Conservation (phyloP, 2,888 invertebrate genomes). For the Germaria angustata region DNA sequence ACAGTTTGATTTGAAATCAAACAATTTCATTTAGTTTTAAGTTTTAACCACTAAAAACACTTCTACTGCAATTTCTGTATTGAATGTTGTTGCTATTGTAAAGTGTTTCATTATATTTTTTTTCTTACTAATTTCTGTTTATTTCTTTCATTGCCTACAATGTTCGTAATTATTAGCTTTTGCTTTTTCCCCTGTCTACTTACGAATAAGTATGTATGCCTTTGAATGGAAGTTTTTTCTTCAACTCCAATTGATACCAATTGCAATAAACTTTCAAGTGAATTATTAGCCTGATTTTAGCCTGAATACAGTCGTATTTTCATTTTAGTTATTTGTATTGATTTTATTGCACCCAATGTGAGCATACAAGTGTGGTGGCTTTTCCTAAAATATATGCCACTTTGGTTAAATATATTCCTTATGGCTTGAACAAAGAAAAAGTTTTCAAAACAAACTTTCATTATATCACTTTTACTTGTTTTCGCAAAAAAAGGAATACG, state of each 20-base stretch:
- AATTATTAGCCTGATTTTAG: slow-evolving; percentile 52
- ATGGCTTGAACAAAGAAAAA: not conserved
- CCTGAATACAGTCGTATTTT: no score
- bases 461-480: slow-evolving; percentile 50
- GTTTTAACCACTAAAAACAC: slow-evolving; percentile 15
- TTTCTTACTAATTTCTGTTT: slow-evolving; percentile 9
- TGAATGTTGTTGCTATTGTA: slow-evolving; percentile 5
- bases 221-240: slow-evolving; percentile 22
- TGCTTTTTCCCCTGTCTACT: slow-evolving; percentile 17
- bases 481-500: not conserved
- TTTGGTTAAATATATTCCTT: slow-evolving; percentile 4
- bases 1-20: slow-evolving; percentile 43
- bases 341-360: not conserved
- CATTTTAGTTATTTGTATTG: not conserved
- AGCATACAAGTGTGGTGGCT: not conserved
- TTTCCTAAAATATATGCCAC: not conserved
- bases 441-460: slow-evolving; percentile 42
- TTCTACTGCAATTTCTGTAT: slow-evolving; percentile 34
- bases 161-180: slow-evolving; percentile 62
- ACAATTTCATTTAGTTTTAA: not conserved
- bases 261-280: slow-evolving; percentile 56
- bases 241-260: slow-evolving; percentile 53
- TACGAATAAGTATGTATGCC: slow-evolving; percentile 3
- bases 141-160: slow-evolving; percentile 42
- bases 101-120: slow-evolving; percentile 3